Evolutionary conservation across 2,113 vertebrate genomes (phyloP).

Genomic region (Apistogramma diplotaenia): DNA sequence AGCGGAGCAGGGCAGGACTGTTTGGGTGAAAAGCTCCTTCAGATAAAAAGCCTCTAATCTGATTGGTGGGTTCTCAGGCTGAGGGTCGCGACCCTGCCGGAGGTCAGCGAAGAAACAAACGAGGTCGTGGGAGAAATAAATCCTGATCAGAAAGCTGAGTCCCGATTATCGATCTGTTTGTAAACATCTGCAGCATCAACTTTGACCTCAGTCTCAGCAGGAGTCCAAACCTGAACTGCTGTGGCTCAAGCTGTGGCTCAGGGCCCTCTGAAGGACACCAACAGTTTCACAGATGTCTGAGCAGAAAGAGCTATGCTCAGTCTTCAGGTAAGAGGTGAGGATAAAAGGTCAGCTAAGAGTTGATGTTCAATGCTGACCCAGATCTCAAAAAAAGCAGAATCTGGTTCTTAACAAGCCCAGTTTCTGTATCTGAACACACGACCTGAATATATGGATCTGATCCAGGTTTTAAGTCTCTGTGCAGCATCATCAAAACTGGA

Average conservation of each 20-base stretch:
- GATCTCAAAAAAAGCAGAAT: neutral
- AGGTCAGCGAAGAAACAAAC: conserved; percentile 4
- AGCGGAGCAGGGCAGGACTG: neutral
- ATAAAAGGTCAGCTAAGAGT: neutral
- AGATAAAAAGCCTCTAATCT: conserved; percentile 6
- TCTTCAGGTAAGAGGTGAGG: neutral
- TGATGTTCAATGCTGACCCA: neutral
- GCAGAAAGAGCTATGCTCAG: neutral
- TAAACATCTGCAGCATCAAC: neutral
- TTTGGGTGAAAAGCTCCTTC: conserved; percentile 19
- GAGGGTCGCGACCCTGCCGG: conserved; percentile 5
- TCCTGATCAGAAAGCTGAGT: neutral
- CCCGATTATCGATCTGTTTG: neutral
- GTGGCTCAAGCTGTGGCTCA: neutral
- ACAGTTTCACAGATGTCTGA: neutral
- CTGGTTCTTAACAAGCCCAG: neutral
- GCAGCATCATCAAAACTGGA: too few relatives aligned
- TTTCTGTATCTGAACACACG: neutral
- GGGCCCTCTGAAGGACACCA: neutral
- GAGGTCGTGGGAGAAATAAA: conserved; percentile 52
- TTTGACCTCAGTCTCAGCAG: neutral
- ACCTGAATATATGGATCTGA: neutral
- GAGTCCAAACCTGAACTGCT: neutral
- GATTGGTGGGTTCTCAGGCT: neutral
- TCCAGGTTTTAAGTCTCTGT: too few relatives aligned